A percentile compares a stretch with the other conserved stretches of the same genome.
phyloP scores from a whole-genome alignment of 2,113 vertebrate species.

The Corapipo altera region DNA sequence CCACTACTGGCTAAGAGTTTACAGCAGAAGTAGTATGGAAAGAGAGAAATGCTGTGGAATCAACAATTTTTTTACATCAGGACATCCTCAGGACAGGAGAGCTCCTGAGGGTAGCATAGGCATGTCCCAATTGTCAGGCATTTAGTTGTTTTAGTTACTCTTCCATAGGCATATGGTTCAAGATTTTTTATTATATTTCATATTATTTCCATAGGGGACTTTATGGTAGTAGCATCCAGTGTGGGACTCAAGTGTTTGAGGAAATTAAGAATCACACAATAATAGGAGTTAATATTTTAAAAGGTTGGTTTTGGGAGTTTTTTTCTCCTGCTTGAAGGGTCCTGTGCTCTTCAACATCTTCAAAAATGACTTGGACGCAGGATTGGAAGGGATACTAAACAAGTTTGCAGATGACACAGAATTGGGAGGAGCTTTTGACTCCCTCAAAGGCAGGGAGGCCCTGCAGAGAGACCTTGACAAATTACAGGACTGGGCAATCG shows the following conservation, averaged over 20 bases:
- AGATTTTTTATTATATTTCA: not conserved
- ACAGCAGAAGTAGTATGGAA: not conserved
- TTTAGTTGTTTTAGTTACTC: not conserved
- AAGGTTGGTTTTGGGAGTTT: not conserved
- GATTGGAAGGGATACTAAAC: not conserved
- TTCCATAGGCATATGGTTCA: not conserved
- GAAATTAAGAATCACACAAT: not conserved
- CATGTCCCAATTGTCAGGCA: not conserved
- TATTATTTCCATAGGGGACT: not conserved
- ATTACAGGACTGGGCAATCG: not conserved
- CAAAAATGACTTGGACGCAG: not conserved
- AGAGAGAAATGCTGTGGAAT: not conserved
- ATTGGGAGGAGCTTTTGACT: not conserved
- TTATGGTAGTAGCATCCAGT: not conserved
- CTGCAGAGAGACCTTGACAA: not conserved
- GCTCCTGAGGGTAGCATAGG: not conserved
- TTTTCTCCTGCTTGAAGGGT: not conserved
- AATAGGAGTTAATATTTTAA: not conserved
- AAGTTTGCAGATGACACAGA: not conserved
- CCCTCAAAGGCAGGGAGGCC: not conserved
- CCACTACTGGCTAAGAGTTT: not conserved
- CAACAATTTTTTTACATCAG: not conserved
- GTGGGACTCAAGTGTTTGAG: not conserved
- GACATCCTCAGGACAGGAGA: not conserved
- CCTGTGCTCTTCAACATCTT: not conserved